A percentile compares a stretch with the other conserved stretches of the same genome.
These are phyloP conservation scores for Pagrus major DNA, from an alignment of 2,113 vertebrate species.

Conservation along the genomic window DNA sequence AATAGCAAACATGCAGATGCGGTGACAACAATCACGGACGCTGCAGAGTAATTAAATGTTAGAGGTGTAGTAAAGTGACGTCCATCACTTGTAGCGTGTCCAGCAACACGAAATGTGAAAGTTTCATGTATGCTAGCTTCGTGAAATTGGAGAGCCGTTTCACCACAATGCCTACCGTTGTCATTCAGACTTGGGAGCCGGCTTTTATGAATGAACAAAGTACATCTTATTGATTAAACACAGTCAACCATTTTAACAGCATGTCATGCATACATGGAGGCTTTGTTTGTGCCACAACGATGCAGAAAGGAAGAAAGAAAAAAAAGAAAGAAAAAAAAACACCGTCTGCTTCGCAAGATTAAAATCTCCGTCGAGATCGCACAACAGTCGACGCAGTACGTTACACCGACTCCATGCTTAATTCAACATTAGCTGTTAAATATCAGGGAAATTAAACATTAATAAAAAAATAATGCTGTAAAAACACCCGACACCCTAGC, in stretches of 20 bases:
- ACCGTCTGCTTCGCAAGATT: neutral
- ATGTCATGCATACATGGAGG: neutral
- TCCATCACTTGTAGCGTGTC: neutral
- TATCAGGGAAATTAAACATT: neutral
- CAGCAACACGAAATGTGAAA: conserved; percentile 8
- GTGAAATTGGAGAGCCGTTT: conserved; percentile 54
- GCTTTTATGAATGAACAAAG: conserved; percentile 73
- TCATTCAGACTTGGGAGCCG: conserved; percentile 65
- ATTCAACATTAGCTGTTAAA: conserved; percentile 22
- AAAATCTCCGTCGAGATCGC: conserved; percentile 28
- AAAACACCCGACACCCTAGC: conserved; percentile 21
- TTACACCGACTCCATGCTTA: conserved; percentile 4
- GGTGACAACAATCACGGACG: conserved; percentile 12
- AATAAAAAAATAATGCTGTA: neutral
- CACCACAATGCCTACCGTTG: conserved; percentile 65
- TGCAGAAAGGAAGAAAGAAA: neutral
- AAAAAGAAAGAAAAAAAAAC: neutral
- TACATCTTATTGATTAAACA: conserved; percentile 38
- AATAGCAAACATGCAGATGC: conserved; percentile 5
- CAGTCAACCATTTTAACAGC: conserved; percentile 27
- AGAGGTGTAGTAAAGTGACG: neutral
- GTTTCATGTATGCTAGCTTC: conserved; percentile 48
- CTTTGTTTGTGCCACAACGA: neutral
- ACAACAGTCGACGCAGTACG: conserved; percentile 34
- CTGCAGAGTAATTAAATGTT: neutral